Base-by-base conservation (phyloP, 1,140 invertebrate genomes). In the Drosophila sproati region DNA sequence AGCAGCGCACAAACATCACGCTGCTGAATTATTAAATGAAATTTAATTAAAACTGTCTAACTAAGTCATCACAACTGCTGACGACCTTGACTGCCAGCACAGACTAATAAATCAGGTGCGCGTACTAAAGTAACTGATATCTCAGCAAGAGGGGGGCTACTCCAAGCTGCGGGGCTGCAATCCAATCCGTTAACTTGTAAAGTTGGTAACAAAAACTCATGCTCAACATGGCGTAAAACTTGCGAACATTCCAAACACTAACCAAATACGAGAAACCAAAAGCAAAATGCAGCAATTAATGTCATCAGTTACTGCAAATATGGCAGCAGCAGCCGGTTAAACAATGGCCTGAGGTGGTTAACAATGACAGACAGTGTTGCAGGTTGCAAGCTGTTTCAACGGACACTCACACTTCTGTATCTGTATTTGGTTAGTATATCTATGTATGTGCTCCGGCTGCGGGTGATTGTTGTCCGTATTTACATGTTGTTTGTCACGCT, bases 31-130 rank as follows among this genome's bases (percentile, higher is more conserved):
- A 83, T 83, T 87, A 87, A 88, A 88, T 77, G 29, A 56, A 88
- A 88, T 88, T 87, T 88, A 88, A 89, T 88, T 89, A 83, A 88
- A 89, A 83, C 51, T 77, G 68, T 74, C 80, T 80, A 70, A 63
- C 52, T 76, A 63, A 63, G 78, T 7, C 35, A 20, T 20, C 62
- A 57, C 54, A 56, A 61, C 35, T 12, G 47, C 2, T 35, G 28
- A 28, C 29, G 4, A 29, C 43, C 43, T 10, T 67, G 55, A 35
- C 60, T 12, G 45, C 66, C 61, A 55, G 52, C 50, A 63, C 62
- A 43, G 32, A 66, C 77, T 67, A 77, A 85, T 85, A 83, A 83
- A 85, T 83, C 81, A 80, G 39, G 0, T n/a, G 70, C 57, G 78
- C 62, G 61, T 48, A 10, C 43, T 32, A 63, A 54, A 28, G 81